phyloP scores from a whole-genome alignment of 2,113 vertebrate species.

The Macrotus californicus region DNA sequence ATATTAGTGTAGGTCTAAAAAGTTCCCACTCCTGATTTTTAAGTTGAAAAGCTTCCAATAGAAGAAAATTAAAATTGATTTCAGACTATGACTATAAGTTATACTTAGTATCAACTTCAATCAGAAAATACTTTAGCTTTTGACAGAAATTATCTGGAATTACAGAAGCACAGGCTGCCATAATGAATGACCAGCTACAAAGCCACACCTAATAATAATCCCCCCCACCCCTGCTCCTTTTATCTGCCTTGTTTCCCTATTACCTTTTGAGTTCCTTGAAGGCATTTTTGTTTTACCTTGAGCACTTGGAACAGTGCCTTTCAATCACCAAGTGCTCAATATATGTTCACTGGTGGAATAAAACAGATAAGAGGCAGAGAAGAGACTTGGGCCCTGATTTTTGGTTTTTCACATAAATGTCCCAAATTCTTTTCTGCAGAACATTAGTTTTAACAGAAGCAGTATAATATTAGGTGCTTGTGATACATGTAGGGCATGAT shows the following conservation, averaged over 20 bases:
- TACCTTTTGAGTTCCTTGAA: background rate
- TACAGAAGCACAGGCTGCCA: background rate
- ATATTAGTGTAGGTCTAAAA: background rate
- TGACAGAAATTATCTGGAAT: background rate
- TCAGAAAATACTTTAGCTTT: background rate
- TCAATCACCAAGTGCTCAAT: background rate
- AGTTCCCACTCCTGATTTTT: background rate
- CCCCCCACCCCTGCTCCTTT: background rate
- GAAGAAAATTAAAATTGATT: background rate
- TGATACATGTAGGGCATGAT: background rate
- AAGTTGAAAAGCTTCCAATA: background rate
- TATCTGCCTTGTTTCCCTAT: background rate
- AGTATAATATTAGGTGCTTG: background rate
- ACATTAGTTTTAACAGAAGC: background rate
- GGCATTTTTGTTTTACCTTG: background rate
- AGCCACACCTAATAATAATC: background rate
- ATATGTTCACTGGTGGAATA: background rate
- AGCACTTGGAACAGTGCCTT: background rate
- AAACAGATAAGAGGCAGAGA: background rate
- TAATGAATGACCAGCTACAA: background rate
- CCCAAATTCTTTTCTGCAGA: background rate
- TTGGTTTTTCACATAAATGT: background rate
- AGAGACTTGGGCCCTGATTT: background rate
- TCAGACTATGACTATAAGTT: background rate
- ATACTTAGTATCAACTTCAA: background rate